Base-by-base conservation (phyloP, 2,797 vertebrate genomes). In the Dipus sagitta region DNA sequence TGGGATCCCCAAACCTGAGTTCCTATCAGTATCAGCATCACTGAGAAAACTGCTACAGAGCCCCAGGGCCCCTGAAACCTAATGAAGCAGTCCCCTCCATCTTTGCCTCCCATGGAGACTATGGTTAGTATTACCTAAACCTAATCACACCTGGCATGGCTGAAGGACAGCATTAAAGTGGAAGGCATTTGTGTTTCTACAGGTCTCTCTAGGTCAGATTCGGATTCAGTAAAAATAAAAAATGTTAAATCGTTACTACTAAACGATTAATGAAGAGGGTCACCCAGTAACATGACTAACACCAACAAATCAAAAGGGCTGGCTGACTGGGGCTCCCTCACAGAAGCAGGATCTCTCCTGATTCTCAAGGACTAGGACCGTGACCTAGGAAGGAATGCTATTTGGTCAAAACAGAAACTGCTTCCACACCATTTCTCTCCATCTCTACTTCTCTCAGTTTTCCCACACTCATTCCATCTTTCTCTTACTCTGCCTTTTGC, bases 141-240 rank as follows among this genome's bases (percentile, higher is more conserved):
- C 67, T 32, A n/a, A 18, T 70, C 76, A 82, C 7, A 68, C 28
- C 3, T 68, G 62, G 30, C 11, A 42, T 70, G 34, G 68, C 42
- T 85, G n/a, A 82, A n/a, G 28, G 18, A 54, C 32, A 26, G 60
- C 20, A 28, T 30, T 85, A 71, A 58, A 75, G 64, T 38, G 52
- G 62, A 92, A 83, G 65, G n/a, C 24, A 60, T 34, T 2, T 88
- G 42, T 58, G 52, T 74, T 85, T 91, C 60, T 23, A 86, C 26
- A 74, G 21, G n/a, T 52, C 80, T 79, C 68, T n/a, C 68, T 94
- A 85, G 78, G 17, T 58, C 75, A 96, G 52, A 93, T 17, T 91
- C 60, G 60, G n/a, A 84, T 64, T 15, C 28, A 70, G 26, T 30
- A 17, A 74, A 64, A 30, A 62, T 38, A 79, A 74, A 74, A 60